phyloP scores from a whole-genome alignment of 2,113 vertebrate species.

The Dascyllus trimaculatus region DNA sequence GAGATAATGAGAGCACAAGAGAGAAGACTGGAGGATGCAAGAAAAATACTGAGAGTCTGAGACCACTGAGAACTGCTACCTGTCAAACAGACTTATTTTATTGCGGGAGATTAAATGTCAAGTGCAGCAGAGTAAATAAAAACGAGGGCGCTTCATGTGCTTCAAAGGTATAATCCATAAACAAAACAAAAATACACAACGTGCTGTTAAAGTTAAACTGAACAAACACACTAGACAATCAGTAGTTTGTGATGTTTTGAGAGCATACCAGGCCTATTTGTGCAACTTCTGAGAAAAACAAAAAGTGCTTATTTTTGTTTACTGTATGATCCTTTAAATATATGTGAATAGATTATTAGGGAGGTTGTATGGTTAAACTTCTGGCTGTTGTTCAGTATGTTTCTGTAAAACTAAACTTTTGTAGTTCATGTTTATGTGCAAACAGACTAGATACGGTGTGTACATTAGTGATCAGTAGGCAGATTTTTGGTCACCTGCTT shows the following conservation, averaged over 20 bases:
- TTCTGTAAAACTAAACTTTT: too few relatives aligned
- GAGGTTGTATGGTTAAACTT: too few relatives aligned
- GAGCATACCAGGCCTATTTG: not conserved
- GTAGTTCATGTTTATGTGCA: too few relatives aligned
- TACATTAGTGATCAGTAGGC: too few relatives aligned
- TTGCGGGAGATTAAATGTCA: slow-evolving; percentile 43
- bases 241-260: not conserved
- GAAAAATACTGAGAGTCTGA: slow-evolving; percentile 29
- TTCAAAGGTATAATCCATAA: slow-evolving; percentile 34
- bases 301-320: not conserved
- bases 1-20: slow-evolving; percentile 64
- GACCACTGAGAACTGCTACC: slow-evolving; percentile 38
- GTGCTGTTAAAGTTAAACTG: slow-evolving; percentile 31
- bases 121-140: slow-evolving; percentile 37
- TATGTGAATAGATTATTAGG: too few relatives aligned
- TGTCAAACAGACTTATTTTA: slow-evolving; percentile 56
- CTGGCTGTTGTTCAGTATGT: not conserved
- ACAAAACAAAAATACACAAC: slow-evolving; percentile 22
- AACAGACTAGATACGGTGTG: too few relatives aligned
- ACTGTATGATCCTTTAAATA: too few relatives aligned
- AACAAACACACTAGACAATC: not conserved
- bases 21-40: slow-evolving; percentile 34
- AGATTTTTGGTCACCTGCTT: not conserved
- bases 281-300: not conserved
- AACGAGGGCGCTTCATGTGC: slow-evolving; percentile 38